phyloP scores from a whole-genome alignment of 2,797 vertebrate genomes.

The Coluber constrictor region DNA sequence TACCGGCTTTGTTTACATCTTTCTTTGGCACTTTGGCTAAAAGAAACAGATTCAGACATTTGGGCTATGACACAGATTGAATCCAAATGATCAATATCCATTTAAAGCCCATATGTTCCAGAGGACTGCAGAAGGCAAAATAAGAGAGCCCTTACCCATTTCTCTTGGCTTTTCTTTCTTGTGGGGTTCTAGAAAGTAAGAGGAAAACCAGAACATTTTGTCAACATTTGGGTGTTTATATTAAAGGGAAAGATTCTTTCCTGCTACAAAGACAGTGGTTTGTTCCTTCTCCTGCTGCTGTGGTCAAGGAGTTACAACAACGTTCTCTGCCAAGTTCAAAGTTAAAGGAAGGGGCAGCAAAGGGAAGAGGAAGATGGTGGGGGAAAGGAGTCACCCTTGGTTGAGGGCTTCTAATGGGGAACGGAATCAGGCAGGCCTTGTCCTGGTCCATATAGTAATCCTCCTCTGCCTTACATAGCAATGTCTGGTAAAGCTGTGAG shows the following conservation, averaged over 20 bases:
- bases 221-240: neutral
- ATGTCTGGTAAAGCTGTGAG: neutral
- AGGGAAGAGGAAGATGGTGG: neutral
- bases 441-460: too few species aligned
- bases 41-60: neutral
- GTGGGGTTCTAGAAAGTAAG: neutral
- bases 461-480: neutral
- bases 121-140: neutral
- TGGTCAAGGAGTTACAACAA: neutral
- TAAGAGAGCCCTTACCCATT: neutral
- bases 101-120: neutral
- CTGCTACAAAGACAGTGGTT: neutral
- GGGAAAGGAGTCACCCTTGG: neutral
- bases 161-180: neutral
- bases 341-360: neutral
- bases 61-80: neutral
- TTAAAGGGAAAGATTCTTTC: neutral
- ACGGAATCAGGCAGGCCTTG: neutral
- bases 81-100: neutral
- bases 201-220: neutral
- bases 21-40: neutral
- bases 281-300: neutral
- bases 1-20: neutral
- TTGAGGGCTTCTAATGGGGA: neutral
- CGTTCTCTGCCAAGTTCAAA: neutral